Conservation (phyloP, 2,797 vertebrate genomes). For the Sphaeramia orbicularis region DNA sequence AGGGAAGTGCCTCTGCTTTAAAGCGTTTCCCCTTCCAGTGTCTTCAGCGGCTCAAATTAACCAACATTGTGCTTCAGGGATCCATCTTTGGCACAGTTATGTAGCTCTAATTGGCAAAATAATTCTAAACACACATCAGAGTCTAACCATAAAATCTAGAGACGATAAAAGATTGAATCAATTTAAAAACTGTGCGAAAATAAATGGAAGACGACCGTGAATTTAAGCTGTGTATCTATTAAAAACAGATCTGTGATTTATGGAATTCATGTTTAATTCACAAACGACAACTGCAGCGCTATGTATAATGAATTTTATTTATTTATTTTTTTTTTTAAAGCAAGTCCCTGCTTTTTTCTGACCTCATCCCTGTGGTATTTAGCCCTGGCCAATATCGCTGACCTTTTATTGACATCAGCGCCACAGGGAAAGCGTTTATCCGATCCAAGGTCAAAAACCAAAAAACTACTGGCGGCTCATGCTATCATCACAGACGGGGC, state of each 20-base stretch:
- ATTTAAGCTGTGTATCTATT: background rate
- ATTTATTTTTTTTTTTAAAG: slow-evolving; percentile 3
- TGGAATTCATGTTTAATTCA: too few relatives aligned
- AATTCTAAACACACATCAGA: slow-evolving; percentile 35
- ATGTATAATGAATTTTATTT: slow-evolving; percentile 14
- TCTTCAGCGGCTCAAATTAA: slow-evolving; percentile 41
- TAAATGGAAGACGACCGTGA: background rate
- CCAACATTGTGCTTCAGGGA: slow-evolving; percentile 41
- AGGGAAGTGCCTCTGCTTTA: slow-evolving; percentile 34
- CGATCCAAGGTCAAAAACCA: slow-evolving; percentile 60
- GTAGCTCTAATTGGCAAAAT: slow-evolving; percentile 37
- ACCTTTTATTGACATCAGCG: slow-evolving; percentile 59
- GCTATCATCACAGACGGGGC: slow-evolving; percentile 31
- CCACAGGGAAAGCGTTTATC: slow-evolving; percentile 51
- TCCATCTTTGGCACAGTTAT: slow-evolving; percentile 34
- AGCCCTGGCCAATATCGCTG: slow-evolving; percentile 42
- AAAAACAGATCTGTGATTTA: too few relatives aligned
- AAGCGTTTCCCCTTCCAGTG: slow-evolving; percentile 31
- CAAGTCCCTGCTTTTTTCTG: slow-evolving; percentile 13
- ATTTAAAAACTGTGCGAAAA: slow-evolving; percentile 2
- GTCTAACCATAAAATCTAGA: slow-evolving; percentile 25
- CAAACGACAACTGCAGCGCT: slow-evolving; percentile 16
- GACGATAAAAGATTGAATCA: slow-evolving; percentile 8
- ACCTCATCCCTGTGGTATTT: slow-evolving; percentile 50
- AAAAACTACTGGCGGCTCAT: slow-evolving; percentile 45